Evolutionary conservation across 2,113 vertebrate species (phyloP), one percentile per base, ranked within the genome.

Genomic region (Psammodynastes pulverulentus): DNA sequence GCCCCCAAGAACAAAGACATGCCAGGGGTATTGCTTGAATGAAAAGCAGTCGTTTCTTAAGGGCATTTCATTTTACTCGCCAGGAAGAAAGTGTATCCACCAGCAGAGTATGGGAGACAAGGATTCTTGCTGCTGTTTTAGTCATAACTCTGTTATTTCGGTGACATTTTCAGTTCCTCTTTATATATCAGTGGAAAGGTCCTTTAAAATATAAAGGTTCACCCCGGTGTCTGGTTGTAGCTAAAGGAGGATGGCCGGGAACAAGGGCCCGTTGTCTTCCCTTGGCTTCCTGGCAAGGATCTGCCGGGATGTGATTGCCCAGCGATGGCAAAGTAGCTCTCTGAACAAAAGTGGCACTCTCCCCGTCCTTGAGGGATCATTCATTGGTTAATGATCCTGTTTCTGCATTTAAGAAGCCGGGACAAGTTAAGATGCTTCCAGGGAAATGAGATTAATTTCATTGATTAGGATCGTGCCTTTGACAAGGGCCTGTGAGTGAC

Each of bases 371-470:
- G 0, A 34, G 2, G 0, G 26, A 23, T 21, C 1, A 26, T 48
- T 8, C 0, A 39, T 29, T 17, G 13, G 21, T 12, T 49, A 15
- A 54, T 29, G 26, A 29, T 0, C 2, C 84, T 1, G 0, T 17
- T 12, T 90, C 45, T 49, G 62, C 34, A 29, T 10, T 56, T 15
- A 26, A 79, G 17, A 88, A 88, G 23, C 2, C 17, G 7, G 9
- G 26, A 48, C 1, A 15, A 29, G 48, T 7, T 24, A 39, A 79
- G 15, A 39, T 39, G 15, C 67, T 34, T 8, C 67, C 6, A 2
- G 67, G 67, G 5, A 62, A 62, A 62, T 62, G 26, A 29, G 43
- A 23, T 21, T 24, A 19, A 7, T 88, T 52, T 87, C 39, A 9
- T 62, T 29, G 10, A n/a, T 4, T 12, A 51, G 89, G 12, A 43